Percentiles rank a stretch among this genome's conserved stretches.
Conservation (phyloP, 1,140 invertebrate genomes). For the Drosophila nigromelanica region DNA sequence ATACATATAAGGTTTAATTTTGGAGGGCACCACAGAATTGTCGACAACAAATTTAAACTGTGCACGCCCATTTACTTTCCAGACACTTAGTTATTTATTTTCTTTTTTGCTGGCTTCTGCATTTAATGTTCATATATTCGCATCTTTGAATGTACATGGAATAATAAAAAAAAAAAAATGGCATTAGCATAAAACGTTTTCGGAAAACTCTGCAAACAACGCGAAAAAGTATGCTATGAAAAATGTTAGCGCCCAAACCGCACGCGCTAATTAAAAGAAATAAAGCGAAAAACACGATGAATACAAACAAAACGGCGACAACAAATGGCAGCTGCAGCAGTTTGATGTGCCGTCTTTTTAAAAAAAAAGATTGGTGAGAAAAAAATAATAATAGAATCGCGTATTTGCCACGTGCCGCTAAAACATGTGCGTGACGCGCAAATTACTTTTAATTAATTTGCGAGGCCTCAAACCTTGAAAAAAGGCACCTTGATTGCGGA, state of each 20-base stretch:
- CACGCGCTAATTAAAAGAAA: slow-evolving; percentile 77
- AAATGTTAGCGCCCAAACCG: slow-evolving; percentile 43
- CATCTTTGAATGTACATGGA: slow-evolving; percentile 44
- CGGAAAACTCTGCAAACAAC: slow-evolving; percentile 35
- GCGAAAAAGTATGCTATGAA: slow-evolving; percentile 49
- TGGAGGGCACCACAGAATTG: slow-evolving; percentile 60
- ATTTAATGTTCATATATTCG: slow-evolving; percentile 58
- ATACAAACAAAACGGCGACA: slow-evolving; percentile 14
- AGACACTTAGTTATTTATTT: slow-evolving; percentile 58
- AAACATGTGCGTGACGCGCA: slow-evolving; percentile 60
- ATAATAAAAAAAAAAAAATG: slow-evolving; percentile 21
- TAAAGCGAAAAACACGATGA: slow-evolving; percentile 49
- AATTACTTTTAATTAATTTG: slow-evolving; percentile 79
- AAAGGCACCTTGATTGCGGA: slow-evolving; percentile 12
- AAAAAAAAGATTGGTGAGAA: slow-evolving; percentile 30
- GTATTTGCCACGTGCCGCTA: slow-evolving; percentile 56
- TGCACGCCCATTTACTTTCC: slow-evolving; percentile 55
- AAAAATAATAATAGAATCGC: slow-evolving; percentile 45
- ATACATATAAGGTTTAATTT: slow-evolving; percentile 33
- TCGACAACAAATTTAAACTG: slow-evolving; percentile 65
- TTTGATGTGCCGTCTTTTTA: slow-evolving; percentile 9
- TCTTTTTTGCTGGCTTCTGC: slow-evolving; percentile 23
- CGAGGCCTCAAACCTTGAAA: slow-evolving; percentile 62
- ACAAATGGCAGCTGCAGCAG: slow-evolving; percentile 19
- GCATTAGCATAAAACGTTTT: slow-evolving; percentile 67